These are phyloP conservation scores for Gallinago nigripennis DNA, from an alignment of 2,797 vertebrate genomes.

Conservation along the genomic window DNA sequence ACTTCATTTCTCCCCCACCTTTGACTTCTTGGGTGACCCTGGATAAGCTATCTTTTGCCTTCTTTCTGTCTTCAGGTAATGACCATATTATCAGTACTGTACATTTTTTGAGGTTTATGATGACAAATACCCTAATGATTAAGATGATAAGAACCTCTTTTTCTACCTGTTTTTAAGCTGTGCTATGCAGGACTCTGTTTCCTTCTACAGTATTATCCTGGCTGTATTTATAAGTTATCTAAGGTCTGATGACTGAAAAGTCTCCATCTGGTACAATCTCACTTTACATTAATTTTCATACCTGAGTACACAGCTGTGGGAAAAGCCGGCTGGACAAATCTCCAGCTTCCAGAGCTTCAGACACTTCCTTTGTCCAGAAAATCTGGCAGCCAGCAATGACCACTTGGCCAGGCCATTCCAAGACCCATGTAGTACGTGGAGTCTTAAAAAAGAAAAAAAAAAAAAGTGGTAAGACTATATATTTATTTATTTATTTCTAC, in stretches of 20 bases:
- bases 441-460: slow-evolving; percentile 71
- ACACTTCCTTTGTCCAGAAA: slow-evolving; percentile 91
- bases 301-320: slow-evolving; percentile 85
- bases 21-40: background rate
- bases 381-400: slow-evolving; percentile 92
- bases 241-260: background rate
- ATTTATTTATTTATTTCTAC: background rate
- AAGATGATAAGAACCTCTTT: background rate
- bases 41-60: background rate
- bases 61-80: background rate
- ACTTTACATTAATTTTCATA: slow-evolving; percentile 43
- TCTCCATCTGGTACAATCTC: background rate
- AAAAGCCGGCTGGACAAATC: slow-evolving; percentile 80
- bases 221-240: background rate
- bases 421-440: slow-evolving; percentile 85
- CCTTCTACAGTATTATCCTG: background rate
- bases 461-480: background rate
- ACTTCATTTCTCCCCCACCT: background rate
- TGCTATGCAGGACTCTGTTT: background rate
- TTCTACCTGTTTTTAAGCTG: background rate
- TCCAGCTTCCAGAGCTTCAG: slow-evolving; percentile 83
- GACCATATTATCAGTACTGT: background rate
- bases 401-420: slow-evolving; percentile 93
- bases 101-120: background rate
- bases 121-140: background rate